Conservation (phyloP, 2,113 vertebrate genomes). For the Pyxicephalus adspersus region DNA sequence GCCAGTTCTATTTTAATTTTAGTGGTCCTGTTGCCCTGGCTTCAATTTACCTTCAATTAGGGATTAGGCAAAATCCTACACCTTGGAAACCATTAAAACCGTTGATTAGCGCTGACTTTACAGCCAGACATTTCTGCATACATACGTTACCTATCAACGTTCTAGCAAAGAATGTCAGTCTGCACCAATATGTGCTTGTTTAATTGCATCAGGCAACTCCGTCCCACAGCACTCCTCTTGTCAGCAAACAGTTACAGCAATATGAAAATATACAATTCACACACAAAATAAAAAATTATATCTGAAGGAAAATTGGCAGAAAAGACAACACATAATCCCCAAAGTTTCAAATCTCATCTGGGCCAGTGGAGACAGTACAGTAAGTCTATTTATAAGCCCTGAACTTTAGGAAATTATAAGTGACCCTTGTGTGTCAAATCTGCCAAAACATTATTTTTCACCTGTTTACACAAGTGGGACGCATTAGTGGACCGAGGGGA, state of each 20-base stretch:
- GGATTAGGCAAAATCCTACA: no score
- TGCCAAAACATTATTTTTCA: conserved; percentile 58
- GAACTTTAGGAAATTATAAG: conserved; percentile 54
- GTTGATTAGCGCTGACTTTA: no score
- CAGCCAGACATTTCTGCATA: no score
- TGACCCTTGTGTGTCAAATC: conserved; percentile 53
- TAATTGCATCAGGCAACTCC: neutral
- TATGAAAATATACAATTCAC: conserved; percentile 53
- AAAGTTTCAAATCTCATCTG: conserved; percentile 50
- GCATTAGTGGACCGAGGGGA: conserved; percentile 49
- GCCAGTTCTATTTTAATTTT: no score
- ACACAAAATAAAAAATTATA: conserved; percentile 35
- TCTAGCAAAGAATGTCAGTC: neutral
- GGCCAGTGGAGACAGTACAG: conserved; percentile 41
- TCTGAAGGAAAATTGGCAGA: conserved; percentile 56
- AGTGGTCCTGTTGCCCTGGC: no score
- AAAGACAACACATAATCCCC: conserved; percentile 52
- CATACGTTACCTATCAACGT: neutral
- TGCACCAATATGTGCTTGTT: neutral
- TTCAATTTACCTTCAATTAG: no score
- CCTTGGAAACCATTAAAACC: no score
- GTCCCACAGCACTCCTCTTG: neutral
- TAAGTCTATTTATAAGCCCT: conserved; percentile 51
- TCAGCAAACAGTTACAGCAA: conserved; percentile 39
- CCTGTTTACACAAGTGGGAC: conserved; percentile 55